Percentiles rank a stretch among this genome's conserved stretches.
phyloP scores from a whole-genome alignment of 2,797 vertebrate species.

The Menidia menidia region DNA sequence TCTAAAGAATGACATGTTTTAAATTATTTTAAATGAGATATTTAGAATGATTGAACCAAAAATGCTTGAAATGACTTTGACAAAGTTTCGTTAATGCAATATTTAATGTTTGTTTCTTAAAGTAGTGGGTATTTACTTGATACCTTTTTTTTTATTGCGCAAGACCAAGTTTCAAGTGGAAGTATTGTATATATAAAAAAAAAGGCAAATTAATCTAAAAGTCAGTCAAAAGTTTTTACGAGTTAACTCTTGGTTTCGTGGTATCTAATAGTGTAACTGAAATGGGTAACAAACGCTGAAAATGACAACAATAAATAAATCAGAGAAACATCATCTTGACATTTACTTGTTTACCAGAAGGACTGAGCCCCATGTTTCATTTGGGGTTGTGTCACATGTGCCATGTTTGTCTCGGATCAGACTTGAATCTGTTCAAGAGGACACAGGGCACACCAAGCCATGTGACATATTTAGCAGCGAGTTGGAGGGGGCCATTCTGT shows the following conservation, averaged over 20 bases:
- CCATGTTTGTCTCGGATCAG: conserved; percentile 67
- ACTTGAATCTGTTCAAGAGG: conserved; percentile 37
- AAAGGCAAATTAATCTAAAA: background rate
- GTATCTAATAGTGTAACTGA: background rate
- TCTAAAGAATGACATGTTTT: no score
- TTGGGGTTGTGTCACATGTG: conserved; percentile 66
- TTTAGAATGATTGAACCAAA: background rate
- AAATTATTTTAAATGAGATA: background rate
- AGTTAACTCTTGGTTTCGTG: background rate
- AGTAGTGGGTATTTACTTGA: background rate
- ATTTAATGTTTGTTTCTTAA: background rate
- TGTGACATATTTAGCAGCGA: conserved; percentile 64
- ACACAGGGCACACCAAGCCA: conserved; percentile 63
- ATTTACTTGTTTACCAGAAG: conserved; percentile 62
- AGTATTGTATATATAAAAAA: background rate
- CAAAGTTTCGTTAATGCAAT: background rate
- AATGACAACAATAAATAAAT: no score
- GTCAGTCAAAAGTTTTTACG: background rate
- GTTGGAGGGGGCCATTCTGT: conserved; percentile 68
- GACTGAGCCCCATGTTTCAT: conserved; percentile 8
- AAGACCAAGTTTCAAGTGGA: background rate
- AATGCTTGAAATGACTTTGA: background rate
- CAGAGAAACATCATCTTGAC: conserved; percentile 51
- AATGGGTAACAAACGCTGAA: background rate
- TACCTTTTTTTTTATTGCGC: background rate